Conservation (phyloP, 2,888 invertebrate genomes). For the Cantharis rufa region DNA sequence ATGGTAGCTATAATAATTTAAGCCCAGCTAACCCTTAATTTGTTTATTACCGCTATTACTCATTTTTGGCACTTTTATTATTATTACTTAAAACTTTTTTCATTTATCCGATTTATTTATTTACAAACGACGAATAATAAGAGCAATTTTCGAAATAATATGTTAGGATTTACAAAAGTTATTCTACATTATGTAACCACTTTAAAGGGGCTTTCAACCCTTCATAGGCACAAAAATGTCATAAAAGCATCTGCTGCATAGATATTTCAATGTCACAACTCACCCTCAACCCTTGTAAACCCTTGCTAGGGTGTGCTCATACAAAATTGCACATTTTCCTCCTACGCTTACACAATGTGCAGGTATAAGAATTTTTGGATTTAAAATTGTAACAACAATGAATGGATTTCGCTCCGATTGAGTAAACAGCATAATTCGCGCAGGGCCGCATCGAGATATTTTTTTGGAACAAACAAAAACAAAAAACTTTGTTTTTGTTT, state of each 20-base stretch:
- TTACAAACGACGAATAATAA: background rate
- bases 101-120: background rate
- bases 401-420: background rate
- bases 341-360: constrained; percentile 6
- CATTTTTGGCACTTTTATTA: background rate
- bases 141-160: background rate
- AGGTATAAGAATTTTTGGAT: background rate
- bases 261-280: constrained; percentile 26
- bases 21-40: background rate
- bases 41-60: constrained; percentile 5
- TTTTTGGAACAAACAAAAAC: background rate
- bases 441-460: background rate
- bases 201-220: constrained; percentile 22
- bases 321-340: constrained; percentile 32
- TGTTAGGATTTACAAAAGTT: background rate
- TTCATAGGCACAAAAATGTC: constrained; percentile 18
- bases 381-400: background rate
- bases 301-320: constrained; percentile 23
- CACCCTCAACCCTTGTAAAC: constrained; percentile 26
- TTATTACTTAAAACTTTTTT: background rate
- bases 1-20: constrained; percentile 1
- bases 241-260: constrained; percentile 26
- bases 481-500: background rate
- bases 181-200: constrained; percentile 20
- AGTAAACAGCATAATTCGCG: background rate